Conservation (phyloP, 2,888 invertebrate genomes). For the Zelleria hepariella region DNA sequence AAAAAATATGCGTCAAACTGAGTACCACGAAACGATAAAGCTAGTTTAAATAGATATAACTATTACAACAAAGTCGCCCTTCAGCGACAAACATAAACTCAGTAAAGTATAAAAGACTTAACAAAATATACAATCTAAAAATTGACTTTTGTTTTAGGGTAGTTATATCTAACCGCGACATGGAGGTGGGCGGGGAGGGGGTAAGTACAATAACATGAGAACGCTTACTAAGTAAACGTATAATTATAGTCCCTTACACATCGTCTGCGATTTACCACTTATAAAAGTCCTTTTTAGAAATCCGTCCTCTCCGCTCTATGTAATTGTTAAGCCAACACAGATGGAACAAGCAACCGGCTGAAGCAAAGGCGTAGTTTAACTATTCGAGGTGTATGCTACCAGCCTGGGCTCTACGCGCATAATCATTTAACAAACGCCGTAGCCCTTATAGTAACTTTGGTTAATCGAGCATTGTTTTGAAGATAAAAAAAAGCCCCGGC, state of each 20-base stretch:
- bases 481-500: no score
- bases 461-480: no score
- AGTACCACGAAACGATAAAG: not conserved
- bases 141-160: not conserved
- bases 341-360: no score
- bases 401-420: no score
- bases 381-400: no score
- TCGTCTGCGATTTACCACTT: not conserved
- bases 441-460: no score
- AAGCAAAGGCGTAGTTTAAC: no score
- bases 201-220: not conserved
- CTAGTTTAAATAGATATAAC: constrained; percentile 7
- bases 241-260: not conserved
- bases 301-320: not conserved
- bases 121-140: constrained; percentile 7
- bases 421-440: no score
- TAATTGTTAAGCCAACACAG: no score
- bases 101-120: constrained; percentile 43
- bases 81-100: constrained; percentile 37
- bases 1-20: not conserved
- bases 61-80: constrained; percentile 31
- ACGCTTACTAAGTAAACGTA: not conserved
- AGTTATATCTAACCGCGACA: not conserved
- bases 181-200: not conserved
- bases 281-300: not conserved